Evolutionary conservation across 2,888 invertebrate genomes (phyloP), one percentile per base, ranked within the genome.

Genomic region (Alloplasta piceator): DNA sequence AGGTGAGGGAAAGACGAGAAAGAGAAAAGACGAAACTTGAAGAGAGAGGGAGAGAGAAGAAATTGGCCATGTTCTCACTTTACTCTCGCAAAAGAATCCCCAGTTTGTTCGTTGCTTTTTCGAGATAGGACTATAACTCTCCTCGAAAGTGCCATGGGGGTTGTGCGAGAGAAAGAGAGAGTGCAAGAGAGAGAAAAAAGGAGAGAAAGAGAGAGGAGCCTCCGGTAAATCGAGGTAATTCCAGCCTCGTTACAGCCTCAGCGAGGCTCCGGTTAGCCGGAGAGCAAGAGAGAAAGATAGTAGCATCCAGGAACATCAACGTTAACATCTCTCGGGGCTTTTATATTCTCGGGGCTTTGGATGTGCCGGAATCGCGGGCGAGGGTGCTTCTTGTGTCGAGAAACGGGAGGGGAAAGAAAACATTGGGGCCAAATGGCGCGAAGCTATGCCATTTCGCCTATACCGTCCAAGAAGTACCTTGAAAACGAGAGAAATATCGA

Each of bases 191-290:
- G n/a, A 5, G 50, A 50, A 4, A 50, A n/a, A 36, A 43, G 12
- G 43, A 58, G 12, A 56, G 52, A 50, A 12, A 58, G 46, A 68
- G 52, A 41, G 3, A 36, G 26, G 41, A 48, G 71, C 39, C 41
- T 26, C 60, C 43, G 52, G 75, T 61, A 71, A 67, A 80, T 75
- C 67, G 80, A 38, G 46, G 67, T 76, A 76, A 80, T 80, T 80
- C 75, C 61, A 71, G 76, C 61, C 71, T 76, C 76, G 63, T 58
- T 73, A 64, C 71, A 38, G 48, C 64, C 16, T n/a, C 50, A 74
- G 64, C 58, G 70, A 70, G 74, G 70, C 16, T 56, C 60, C 43
- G 43, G 68, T 26, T 16, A 41, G 16, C 52, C 52, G 41, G 14
- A 9, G 41, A 10, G 41, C 16, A 52, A 52, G 41, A 55, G 38